phyloP scores from a whole-genome alignment of 1,140 invertebrate species.

The Theocolax elegans region DNA sequence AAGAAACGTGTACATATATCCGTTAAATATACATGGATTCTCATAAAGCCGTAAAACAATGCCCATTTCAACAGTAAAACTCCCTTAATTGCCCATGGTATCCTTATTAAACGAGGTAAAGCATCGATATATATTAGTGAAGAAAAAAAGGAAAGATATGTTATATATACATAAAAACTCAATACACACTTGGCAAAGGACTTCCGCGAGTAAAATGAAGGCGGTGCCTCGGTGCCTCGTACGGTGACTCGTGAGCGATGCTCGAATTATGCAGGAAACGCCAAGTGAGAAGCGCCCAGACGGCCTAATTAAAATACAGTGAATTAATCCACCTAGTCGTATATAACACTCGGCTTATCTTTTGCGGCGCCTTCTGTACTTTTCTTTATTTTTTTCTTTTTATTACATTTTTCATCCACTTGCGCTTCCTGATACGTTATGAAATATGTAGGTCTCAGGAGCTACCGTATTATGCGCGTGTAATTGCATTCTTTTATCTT shows the following conservation, averaged over 20 bases:
- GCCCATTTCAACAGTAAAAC: slow-evolving; percentile 52
- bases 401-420: neutral
- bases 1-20: neutral
- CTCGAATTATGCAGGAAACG: slow-evolving; percentile 38
- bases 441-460: slow-evolving; percentile 30
- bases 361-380: neutral
- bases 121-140: neutral
- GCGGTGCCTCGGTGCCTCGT: too few relatives aligned
- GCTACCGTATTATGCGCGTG: slow-evolving; percentile 1
- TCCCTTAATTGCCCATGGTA: slow-evolving; percentile 52
- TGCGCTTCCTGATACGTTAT: slow-evolving; percentile 13
- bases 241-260: neutral
- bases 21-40: neutral
- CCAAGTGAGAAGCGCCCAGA: slow-evolving; percentile 13
- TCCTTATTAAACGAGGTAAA: slow-evolving; percentile 33
- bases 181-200: neutral
- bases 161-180: neutral
- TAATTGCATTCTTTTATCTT: slow-evolving; percentile 18
- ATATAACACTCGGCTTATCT: too few relatives aligned
- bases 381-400: neutral
- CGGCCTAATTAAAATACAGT: slow-evolving; percentile 34
- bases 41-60: slow-evolving; percentile 55
- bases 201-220: too few relatives aligned
- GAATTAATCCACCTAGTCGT: slow-evolving; percentile 24
- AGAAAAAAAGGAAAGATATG: too few relatives aligned